Conservation (phyloP, 2,113 vertebrate species). For the Noturus placidus region DNA sequence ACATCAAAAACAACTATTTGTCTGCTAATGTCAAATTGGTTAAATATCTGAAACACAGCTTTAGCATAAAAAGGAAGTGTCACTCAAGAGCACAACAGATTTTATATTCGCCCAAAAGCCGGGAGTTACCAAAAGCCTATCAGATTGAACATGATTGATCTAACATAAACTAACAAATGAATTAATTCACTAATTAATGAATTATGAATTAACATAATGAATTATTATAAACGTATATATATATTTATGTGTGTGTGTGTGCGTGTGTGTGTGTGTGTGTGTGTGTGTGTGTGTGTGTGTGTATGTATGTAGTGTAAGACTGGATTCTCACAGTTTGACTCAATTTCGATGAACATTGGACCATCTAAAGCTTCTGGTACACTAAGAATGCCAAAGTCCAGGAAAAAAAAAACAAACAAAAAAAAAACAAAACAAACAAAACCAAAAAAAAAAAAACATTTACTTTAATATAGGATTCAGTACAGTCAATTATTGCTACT, state of each 20-base stretch:
- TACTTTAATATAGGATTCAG: not conserved
- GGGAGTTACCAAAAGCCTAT: not conserved
- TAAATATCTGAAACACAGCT: not conserved
- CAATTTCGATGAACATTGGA: not conserved
- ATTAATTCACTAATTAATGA: no score
- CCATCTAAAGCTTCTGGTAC: not conserved
- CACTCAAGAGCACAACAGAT: not conserved
- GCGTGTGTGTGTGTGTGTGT: no score
- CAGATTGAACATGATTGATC: no score
- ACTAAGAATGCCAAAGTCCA: not conserved
- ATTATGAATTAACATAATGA: no score
- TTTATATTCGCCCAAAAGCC: not conserved
- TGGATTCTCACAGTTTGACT: not conserved
- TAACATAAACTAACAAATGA: no score
- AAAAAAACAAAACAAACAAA: no score
- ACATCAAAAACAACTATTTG: not conserved
- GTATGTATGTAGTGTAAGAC: not conserved
- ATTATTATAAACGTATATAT: no score
- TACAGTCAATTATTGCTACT: not conserved
- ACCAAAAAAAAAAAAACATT: no score
- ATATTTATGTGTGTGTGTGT: no score
- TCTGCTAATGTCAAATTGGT: not conserved
- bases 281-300: no score
- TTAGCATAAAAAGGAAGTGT: not conserved
- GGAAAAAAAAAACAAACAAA: no score